Percentiles rank a stretch among this genome's conserved stretches.
Conservation (phyloP, 1,140 invertebrate species). For the Tetranychus urticae region DNA sequence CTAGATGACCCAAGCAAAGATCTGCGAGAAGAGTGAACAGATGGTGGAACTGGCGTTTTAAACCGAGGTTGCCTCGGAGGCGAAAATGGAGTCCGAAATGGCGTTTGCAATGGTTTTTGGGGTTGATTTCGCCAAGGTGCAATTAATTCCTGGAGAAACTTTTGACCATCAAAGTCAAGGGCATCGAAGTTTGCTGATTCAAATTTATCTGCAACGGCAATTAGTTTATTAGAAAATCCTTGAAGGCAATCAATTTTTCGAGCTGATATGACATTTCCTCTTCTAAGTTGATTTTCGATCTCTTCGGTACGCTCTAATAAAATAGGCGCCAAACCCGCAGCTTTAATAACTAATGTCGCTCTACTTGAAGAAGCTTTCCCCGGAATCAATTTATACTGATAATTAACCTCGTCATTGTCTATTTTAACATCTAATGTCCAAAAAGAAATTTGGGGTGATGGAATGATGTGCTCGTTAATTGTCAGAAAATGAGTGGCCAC, state of each 20-base stretch:
- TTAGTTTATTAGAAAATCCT: too few relatives aligned
- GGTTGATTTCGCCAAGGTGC: too few relatives aligned
- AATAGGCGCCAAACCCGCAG: not conserved
- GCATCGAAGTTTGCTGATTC: too few relatives aligned
- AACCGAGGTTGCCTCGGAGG: too few relatives aligned
- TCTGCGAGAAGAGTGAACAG: too few relatives aligned
- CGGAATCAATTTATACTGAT: not conserved
- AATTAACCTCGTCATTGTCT: not conserved
- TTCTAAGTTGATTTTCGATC: not conserved
- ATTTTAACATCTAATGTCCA: not conserved
- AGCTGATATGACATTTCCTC: not conserved
- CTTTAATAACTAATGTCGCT: not conserved
- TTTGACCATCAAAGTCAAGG: too few relatives aligned
- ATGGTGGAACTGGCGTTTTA: too few relatives aligned
- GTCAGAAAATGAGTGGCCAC: slow-evolving; percentile 44
- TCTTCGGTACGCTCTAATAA: not conserved
- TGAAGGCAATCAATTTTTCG: not conserved
- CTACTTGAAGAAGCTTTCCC: not conserved
- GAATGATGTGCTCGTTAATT: not conserved
- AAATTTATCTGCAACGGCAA: too few relatives aligned
- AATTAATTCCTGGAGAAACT: too few relatives aligned
- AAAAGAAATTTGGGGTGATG: not conserved
- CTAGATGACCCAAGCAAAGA: too few relatives aligned
- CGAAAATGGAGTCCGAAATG: too few relatives aligned
- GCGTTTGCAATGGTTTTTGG: too few relatives aligned